These are phyloP conservation scores for Penaeus indicus DNA, from an alignment of 1,140 invertebrate species.

Conservation along the genomic window DNA sequence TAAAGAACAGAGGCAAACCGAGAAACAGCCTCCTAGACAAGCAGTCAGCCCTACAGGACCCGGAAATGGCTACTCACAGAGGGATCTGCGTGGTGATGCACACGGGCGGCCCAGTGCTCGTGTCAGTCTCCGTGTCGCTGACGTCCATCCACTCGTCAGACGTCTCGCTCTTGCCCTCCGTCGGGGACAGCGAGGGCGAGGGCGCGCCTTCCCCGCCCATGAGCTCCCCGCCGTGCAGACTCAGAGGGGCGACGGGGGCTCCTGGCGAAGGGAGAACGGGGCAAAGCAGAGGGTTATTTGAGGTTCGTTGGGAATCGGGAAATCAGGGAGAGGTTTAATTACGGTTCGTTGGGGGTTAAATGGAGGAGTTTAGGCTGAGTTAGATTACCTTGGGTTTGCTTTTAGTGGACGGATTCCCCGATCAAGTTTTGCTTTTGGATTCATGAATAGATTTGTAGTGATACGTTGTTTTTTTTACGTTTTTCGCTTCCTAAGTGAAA, in stretches of 20 bases:
- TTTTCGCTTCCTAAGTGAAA: no score
- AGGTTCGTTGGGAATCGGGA: no score
- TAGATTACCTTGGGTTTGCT: no score
- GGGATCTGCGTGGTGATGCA: conserved; percentile 57
- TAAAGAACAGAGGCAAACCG: no score
- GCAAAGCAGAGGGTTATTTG: no score
- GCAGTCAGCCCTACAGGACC: background rate
- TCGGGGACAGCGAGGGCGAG: conserved; percentile 62
- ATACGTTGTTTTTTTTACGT: no score
- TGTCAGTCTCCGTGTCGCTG: conserved; percentile 66
- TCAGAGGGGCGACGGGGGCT: background rate
- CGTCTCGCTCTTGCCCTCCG: conserved; percentile 65
- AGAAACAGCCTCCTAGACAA: background rate
- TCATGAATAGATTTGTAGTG: no score
- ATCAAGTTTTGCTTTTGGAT: no score
- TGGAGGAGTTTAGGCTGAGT: no score
- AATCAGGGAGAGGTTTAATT: no score
- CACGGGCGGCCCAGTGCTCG: conserved; percentile 41
- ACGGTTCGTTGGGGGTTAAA: no score
- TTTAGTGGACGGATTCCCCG: no score
- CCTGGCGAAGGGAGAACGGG: background rate
- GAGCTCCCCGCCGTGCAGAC: conserved; percentile 1
- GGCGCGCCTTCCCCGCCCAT: conserved; percentile 32
- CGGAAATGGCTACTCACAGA: conserved; percentile 43
- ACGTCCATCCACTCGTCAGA: conserved; percentile 67